Base-by-base conservation (phyloP, 2,888 invertebrate species). In the Polyommatus iphigenia region DNA sequence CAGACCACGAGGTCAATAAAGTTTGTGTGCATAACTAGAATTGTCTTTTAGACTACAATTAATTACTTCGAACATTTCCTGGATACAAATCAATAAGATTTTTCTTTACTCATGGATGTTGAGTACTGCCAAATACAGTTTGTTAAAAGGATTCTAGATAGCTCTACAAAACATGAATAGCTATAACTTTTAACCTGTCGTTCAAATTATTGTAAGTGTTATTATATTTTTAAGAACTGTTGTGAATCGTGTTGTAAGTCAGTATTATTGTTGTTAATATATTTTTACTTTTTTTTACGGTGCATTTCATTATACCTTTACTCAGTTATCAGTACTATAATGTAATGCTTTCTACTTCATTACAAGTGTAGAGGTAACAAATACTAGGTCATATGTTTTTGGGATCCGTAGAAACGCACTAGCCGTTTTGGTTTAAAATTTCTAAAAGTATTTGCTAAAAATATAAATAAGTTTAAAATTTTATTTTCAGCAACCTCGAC, bases 171-270 rank as follows among this genome's bases (percentile, higher is more conserved):
- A 46, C 46, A 20, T 20, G 59, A 29, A 67, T 13, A 29, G 67
- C 3, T 29, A 29, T 46, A 46, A 46, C 29, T 15, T 54, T 50
- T 3, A 29, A 20, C 67, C 10, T 24, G 10, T 50, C 24, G n/a
- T 75, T 54, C 50, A 75, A 75, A 75, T 75, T 75, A 54, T 54
- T 54, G 54, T 72, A 72, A 76, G 77, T 79, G 79, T 79, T 82
- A 79, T 67, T 79, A 72, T 78, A 79, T 78, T 77, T 77, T 78
- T 79, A 79, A 79, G 78, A 71, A 78, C 20, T 78, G 80, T 80
- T 80, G 80, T 80, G 79, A 80, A 79, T 78, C 76, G 57, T 78
- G 62, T 50, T 41, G 3, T 79, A 80, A 77, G 77, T 75, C 71
- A 36, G 76, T 79, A 80, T 78, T 79, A 77, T 79, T 78, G 79